Evolutionary conservation across 2,888 invertebrate species (phyloP), one percentile per base, ranked within the genome.

Genomic region (Eledona agricola): DNA sequence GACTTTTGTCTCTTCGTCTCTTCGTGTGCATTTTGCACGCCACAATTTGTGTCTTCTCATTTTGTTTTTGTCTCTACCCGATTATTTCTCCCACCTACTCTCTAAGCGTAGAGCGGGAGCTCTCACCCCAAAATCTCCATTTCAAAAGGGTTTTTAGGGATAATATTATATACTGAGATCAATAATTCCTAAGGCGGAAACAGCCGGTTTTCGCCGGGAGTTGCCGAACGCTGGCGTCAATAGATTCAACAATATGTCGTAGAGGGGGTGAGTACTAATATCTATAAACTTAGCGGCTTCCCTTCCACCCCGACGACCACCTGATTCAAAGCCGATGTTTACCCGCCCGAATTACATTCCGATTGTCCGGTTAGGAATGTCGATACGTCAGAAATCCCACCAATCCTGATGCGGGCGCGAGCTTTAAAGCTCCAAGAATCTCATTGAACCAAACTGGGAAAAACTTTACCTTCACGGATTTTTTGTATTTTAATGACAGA

Each of bases 81-180:
- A 66, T 69, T 66, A 67, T 68, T 66, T 61, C 62, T 63, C 58
- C 61, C 57, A 56, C 55, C 60, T 52, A 50, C 23, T n/a, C n/a
- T n/a, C 35, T 47, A 55, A 55, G 51, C 56, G 42, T 54, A 43
- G 56, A 57, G 54, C 49, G 59, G 55, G 53, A 53, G 54, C 46
- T 56, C 58, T 58, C 65, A 63, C 67, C 65, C 68, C 65, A 55
- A 71, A 74, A 73, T 74, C 72, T 72, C 67, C 72, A 71, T 72
- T 74, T 73, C 70, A 71, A 73, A 74, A 70, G 70, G 70, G 69
- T 71, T 73, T 71, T 70, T 70, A 65, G 65, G 67, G 70, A 72
- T 73, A 71, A 71, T 72, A 69, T 70, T 70, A 69, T 70, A 71
- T 68, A 68, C 64, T 19, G 59, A 53, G 61, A 63, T 62, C 62